Evolutionary conservation across 2,888 invertebrate genomes (phyloP), one percentile per base, ranked within the genome.

Genomic region (Xanthia icteritia): DNA sequence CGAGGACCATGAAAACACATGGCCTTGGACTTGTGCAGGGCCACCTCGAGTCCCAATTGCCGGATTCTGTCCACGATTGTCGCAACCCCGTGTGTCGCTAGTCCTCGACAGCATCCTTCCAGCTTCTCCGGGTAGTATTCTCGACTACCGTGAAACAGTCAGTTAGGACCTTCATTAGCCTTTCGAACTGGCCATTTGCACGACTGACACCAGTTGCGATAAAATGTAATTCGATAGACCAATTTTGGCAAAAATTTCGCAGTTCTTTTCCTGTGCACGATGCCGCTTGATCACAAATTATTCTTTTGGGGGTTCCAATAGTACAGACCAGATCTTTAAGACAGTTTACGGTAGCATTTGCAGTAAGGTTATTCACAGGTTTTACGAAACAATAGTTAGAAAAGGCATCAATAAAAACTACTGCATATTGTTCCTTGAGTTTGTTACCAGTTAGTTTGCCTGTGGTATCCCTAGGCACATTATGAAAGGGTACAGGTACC

Each of bases 121-220:
- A 60, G 60, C 60, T 23, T 63, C 36, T 63, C 23, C 36, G 63
- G 23, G 13, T 36, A 36, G 36, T 63, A 23, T 36, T 63, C 23
- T 63, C 63, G 6, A 63, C 63, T 23, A 63, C 63, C 63, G 36
- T 36, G 63, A 63, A 63, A 63, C 36, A 63, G 13, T 63, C 63
- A 63, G 63, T 36, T 11, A 36, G 36, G 6, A 63, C 63, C 1
- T 23, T 63, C 63, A 63, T 63, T 36, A 63, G 63, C 23, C 63
- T 63, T 63, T 63, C 63, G 36, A 61, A 31, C 20, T 61, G 31
- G 31, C 31, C 31, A 61, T 61, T 61, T 61, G 31, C 61, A 61
- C 61, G 61, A 61, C 61, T 61, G 61, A 31, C 20, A 61, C 61
- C 31, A 61, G 61, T 61, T 61, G 61, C 61, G 20, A 61, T 61